Conservation (phyloP, 1,140 invertebrate genomes). For the Drosophila truncata region DNA sequence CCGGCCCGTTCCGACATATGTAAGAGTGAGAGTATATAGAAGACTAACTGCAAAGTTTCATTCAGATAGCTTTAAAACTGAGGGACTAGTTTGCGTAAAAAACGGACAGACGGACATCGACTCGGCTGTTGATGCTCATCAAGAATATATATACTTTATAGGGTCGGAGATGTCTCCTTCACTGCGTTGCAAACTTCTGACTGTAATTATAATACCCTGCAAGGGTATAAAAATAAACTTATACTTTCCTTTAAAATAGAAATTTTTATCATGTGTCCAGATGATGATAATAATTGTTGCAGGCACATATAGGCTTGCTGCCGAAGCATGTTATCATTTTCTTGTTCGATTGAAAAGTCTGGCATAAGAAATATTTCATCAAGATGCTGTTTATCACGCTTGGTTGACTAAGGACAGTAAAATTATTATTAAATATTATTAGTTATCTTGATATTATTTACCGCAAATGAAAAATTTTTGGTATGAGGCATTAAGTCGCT, state of each 20-base stretch:
- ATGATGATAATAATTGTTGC: conserved; percentile 34
- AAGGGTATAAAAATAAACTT: too few species aligned
- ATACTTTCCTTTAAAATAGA: conserved; percentile 46
- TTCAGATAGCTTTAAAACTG: too few species aligned
- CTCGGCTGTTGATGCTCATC: too few species aligned
- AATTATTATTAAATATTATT: background rate
- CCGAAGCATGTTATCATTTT: background rate
- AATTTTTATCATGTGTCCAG: conserved; percentile 35
- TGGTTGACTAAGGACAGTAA: background rate
- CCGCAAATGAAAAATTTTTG: conserved; percentile 11
- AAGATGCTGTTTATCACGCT: background rate
- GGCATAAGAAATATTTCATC: background rate
- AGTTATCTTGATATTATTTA: conserved; percentile 9
- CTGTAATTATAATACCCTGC: too few species aligned
- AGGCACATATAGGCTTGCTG: conserved; percentile 41
- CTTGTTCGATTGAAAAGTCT: background rate
- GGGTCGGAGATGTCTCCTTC: too few species aligned
- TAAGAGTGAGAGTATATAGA: too few species aligned
- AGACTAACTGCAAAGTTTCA: too few species aligned
- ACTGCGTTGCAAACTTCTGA: too few species aligned
- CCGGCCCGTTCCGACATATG: too few species aligned
- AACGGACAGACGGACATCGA: too few species aligned
- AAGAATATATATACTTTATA: too few species aligned
- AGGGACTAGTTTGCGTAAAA: too few species aligned
- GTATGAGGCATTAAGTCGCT: conserved; percentile 22